Evolutionary conservation across 2,797 vertebrate species (phyloP), one percentile per base, ranked within the genome.

Genomic region (Tapera naevia): DNA sequence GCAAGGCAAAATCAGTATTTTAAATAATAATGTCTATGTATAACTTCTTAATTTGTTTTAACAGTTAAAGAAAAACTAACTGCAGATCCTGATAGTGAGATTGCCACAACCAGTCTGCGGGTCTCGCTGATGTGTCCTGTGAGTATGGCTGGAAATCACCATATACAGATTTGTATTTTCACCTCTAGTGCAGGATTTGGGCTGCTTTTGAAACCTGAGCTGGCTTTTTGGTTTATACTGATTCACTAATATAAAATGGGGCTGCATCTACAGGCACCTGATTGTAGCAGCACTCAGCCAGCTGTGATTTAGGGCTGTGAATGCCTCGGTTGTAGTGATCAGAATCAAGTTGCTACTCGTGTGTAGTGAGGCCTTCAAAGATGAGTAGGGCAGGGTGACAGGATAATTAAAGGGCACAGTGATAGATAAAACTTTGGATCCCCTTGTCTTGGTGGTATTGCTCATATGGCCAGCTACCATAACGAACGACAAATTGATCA

Each of bases 1-100:
- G 18, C 8, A 2, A 82, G 66, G 33, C 6, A 62, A 48, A 19
- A 7, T 69, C 23, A 89, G 33, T 17, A 9, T 92, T 92, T 86
- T 28, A 85, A 86, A 39, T 45, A 69, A 56, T 12, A 8, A 32
- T 37, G 17, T 54, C n/a, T 48, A 3, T 74, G 50, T 85, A 3
- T 76, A 72, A 70, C 30, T 45, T 82, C 30, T 51, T 30, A 32
- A 61, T 62, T 95, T 71, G 64, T 95, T 87, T 94, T 83, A 56
- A 95, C 93, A 99, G 99, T 99, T 94, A 99, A 99, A 98, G 99
- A 99, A 97, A 99, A 99, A 96, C 98, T 99, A 61, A 99, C 99
- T 3, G 99, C 99, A 69, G 99, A 99, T 95, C 99, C 99, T 35
- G 99, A 99, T 95, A 99, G 99, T 74, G 99, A 99, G 97, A 98